Base-by-base conservation (phyloP, 1,140 invertebrate genomes). In the Bombus turneri region DNA sequence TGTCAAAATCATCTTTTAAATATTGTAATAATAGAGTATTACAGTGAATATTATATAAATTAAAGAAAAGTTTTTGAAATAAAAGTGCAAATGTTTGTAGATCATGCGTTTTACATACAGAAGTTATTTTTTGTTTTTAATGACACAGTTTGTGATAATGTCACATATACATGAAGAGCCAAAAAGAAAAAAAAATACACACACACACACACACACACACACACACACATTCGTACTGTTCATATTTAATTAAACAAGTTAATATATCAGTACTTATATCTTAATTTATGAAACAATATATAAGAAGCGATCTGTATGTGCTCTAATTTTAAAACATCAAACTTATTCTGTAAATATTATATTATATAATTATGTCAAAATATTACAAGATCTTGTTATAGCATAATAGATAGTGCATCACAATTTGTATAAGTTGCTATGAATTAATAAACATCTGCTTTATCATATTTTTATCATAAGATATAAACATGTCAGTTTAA, bases 91-190 rank as follows among this genome's bases (percentile, higher is more conserved):
- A 64, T 68, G 0, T 64, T 64, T 73, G n/a, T 12, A 72, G 2
- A 72, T 59, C 18, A 22, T 68, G 34, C 37, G 18, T 43, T 79
- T 68, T 84, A 88, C 8, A 78, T 81, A 37, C 22, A 59, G 39
- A 69, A 87, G 41, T 34, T 78, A 78, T 62, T 43, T 77, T 59
- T 79, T 81, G 64, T 34, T 82, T 71, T 76, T 75, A 86, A 83
- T 80, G 59, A 78, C 72, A 77, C 37, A 66, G 59, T 76, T 88
- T 88, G 73, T 88, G 72, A 88, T 75, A 89, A 88, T 66, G 43
- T 85, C 66, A 41, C 4, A 82, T 47, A 68, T n/a, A 69, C 15
- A 53, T 53, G 18, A 53, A 34, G 31, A 79, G 76, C 76, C 85
- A 37, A 37, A 37, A 37, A 2, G 2, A 2, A 37, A 2, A n/a